Conservation (phyloP, 2,888 invertebrate genomes). For the Pseudococcus jackbeardsleyi region DNA sequence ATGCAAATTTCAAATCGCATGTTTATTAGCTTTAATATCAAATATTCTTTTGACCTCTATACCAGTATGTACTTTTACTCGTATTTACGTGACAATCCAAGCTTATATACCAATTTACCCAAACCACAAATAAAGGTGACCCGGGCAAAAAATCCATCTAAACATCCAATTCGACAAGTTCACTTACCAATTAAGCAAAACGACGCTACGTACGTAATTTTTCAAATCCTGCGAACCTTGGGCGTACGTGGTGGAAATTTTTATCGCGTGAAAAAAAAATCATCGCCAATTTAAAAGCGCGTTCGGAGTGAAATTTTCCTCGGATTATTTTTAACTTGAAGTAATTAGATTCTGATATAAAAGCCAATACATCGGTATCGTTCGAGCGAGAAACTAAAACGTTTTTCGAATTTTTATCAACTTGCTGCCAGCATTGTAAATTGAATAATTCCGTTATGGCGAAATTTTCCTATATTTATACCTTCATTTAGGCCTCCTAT, state of each 20-base stretch:
- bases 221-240: slow-evolving; percentile 15
- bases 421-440: background rate
- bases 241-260: slow-evolving; percentile 16
- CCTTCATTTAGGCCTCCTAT: background rate
- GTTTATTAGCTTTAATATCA: slow-evolving; percentile 45
- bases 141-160: slow-evolving; percentile 5
- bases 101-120: background rate
- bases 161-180: background rate
- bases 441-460: slow-evolving; percentile 32
- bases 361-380: slow-evolving; percentile 30
- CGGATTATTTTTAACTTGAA: slow-evolving; percentile 26
- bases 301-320: background rate
- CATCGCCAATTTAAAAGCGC: background rate
- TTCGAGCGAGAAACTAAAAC: slow-evolving; percentile 35
- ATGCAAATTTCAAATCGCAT: slow-evolving; percentile 48
- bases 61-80: background rate
- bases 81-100: slow-evolving; percentile 21
- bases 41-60: slow-evolving; percentile 47
- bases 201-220: slow-evolving; percentile 25
- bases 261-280: background rate
- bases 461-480: slow-evolving; percentile 32
- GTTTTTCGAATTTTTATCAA: slow-evolving; percentile 42
- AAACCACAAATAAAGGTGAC: background rate
- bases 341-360: slow-evolving; percentile 43
- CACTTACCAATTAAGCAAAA: background rate